phyloP scores from a whole-genome alignment of 1,140 invertebrate genomes.

The Melitaea cinxia region DNA sequence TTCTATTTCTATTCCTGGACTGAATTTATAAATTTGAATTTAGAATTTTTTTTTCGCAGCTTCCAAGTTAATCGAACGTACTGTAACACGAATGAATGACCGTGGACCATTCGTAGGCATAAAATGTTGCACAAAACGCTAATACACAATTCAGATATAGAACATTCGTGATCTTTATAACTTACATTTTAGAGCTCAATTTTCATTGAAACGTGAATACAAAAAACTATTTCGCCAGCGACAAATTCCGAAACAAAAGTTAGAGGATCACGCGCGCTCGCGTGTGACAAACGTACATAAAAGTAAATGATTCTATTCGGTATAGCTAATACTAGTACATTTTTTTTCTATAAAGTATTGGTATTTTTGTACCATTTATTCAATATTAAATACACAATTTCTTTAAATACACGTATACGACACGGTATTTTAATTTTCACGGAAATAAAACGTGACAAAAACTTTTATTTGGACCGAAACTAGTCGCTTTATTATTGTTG shows the following conservation, averaged over 20 bases:
- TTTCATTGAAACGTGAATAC: constrained; percentile 30
- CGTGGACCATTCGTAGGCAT: constrained; percentile 45
- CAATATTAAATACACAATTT: neutral
- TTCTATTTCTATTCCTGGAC: neutral
- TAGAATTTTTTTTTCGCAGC: constrained; percentile 24
- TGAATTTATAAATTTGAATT: neutral
- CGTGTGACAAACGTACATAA: constrained; percentile 46
- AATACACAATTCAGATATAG: constrained; percentile 12
- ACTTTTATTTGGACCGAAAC: no score
- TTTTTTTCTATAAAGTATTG: constrained; percentile 15
- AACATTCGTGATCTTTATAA: constrained; percentile 5
- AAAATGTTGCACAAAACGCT: constrained; percentile 45
- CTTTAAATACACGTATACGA: neutral
- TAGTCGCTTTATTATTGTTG: no score
- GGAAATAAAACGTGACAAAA: no score
- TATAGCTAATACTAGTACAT: constrained; percentile 27
- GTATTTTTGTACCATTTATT: neutral
- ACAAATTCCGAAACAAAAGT: constrained; percentile 60
- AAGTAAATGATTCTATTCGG: constrained; percentile 43
- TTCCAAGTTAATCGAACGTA: constrained; percentile 49
- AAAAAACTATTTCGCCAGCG: constrained; percentile 46
- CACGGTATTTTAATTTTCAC: no score
- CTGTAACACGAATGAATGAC: constrained; percentile 55
- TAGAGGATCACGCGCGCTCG: constrained; percentile 41
- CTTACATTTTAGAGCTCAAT: constrained; percentile 13